Evolutionary conservation across 1,140 invertebrate species (phyloP), one percentile per base, ranked within the genome.

Genomic region (Chrysoperla carnea): DNA sequence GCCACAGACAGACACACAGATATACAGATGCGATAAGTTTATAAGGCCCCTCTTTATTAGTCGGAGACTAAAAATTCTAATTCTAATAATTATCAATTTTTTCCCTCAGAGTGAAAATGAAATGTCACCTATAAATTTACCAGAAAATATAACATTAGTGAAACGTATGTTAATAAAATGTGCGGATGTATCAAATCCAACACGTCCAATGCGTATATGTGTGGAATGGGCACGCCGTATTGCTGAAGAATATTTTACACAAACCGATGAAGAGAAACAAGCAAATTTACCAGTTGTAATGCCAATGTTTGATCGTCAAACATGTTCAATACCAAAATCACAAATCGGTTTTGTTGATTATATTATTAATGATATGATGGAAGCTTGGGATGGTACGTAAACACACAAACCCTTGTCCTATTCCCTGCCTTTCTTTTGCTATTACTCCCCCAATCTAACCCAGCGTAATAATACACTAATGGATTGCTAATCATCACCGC

Each of bases 81-180:
- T n/a, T n/a, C n/a, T n/a, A n/a, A n/a, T n/a, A n/a, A n/a, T n/a
- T n/a, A n/a, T n/a, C n/a, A n/a, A n/a, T n/a, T n/a, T n/a, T n/a
- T n/a, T n/a, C n/a, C n/a, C n/a, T 23, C 5, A 23, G 17, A 23
- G 5, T 23, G 17, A 23, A 39, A 27, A 29, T 35, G 39, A 43
- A 9, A 40, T 39, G n/a, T 8, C 33, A 17, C 59, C 67, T 2
- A 48, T 75, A n/a, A 59, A 67, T 28, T 60, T 64, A 31, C 74
- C 79, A 6, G 88, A 93, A 54, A 92, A 92, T 58, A 69, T 87
- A 15, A 70, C 75, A 13, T 63, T 92, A 1, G 73, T 92, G 9
- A 88, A 88, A 52, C 70, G 91, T 46, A 95, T 96, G 86, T 77
- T 96, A 66, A 96, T 97, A 54, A 97, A 97, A 64, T 95, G 91